Base-by-base conservation (phyloP, 1,140 invertebrate genomes). In the Rhagoletis zephyria region DNA sequence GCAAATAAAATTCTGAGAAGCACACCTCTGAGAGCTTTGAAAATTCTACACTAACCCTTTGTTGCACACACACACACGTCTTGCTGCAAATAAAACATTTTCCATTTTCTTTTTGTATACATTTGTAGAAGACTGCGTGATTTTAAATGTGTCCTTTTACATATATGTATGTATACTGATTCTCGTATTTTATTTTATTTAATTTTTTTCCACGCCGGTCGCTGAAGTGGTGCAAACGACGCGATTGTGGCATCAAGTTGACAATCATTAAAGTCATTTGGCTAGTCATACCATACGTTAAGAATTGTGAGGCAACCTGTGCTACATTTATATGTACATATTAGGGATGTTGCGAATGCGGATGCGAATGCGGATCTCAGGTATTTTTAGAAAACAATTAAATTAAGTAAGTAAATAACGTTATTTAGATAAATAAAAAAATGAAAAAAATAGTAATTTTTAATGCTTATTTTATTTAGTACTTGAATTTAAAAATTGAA, bases 201-300 rank as follows among this genome's bases (percentile, higher is more conserved):
- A 9, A 30, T 30, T 42, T 81, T 59, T 42, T 30, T 48, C 5
- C 74, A 81, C 30, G 48, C 56, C 48, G 45, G 14, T n/a, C 7
- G 74, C 48, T 81, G 48, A n/a, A 12, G 6, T 81, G 48, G 14
- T 56, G 74, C 51, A 14, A 81, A 42, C 74, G 16, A 51, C 6
- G 74, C 48, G 48, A 81, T 56, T 59, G 19, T 56, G 40, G 85
- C 85, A 86, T 63, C 30, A 86, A 61, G 85, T 63, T 86, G 85
- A 86, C 60, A 86, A 86, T 86, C 60, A 86, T 86, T 86, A 86
- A 9, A 63, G 85, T 64, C 16, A 86, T 64, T 86, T 65, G 60
- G 59, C 63, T 81, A 56, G n/a, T 56, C 74, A 81, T 56, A 14
- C 48, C 45, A 59, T 30, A 30, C 48, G 10, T 51, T 51, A 56